Evolutionary conservation across 2,797 vertebrate species (phyloP).

Genomic region (Furcifer pardalis): DNA sequence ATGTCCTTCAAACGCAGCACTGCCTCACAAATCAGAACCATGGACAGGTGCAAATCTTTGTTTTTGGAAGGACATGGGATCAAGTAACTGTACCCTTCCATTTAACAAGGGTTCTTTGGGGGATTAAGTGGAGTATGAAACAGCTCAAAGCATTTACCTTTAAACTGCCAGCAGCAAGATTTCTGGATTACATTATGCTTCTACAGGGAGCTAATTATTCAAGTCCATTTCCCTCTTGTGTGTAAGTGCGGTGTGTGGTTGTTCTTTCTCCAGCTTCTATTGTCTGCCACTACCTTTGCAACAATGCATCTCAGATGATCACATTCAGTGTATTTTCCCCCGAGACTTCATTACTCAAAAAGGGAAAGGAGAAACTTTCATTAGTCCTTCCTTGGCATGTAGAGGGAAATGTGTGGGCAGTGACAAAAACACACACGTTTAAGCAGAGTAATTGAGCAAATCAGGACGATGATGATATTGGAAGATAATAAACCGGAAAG

Average conservation of each 20-base stretch:
- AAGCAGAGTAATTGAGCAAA: slow-evolving; percentile 44
- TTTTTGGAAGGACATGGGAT: neutral
- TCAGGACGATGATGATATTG: slow-evolving; percentile 32
- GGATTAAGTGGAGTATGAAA: slow-evolving; percentile 44
- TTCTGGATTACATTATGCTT: slow-evolving; percentile 16
- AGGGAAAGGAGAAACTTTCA: slow-evolving; percentile 45
- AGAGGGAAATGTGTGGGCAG: slow-evolving; percentile 30
- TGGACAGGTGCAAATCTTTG: slow-evolving; percentile 44
- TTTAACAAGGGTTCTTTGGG: slow-evolving; percentile 31
- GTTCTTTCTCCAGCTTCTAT: neutral
- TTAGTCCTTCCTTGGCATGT: slow-evolving; percentile 12
- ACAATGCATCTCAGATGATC: slow-evolving; percentile 31
- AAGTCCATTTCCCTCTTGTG: slow-evolving; percentile 10
- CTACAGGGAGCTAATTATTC: slow-evolving; percentile 61
- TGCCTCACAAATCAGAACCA: slow-evolving; percentile 19
- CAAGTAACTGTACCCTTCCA: slow-evolving; percentile 48
- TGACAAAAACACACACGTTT: slow-evolving; percentile 46
- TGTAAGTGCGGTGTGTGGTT: neutral
- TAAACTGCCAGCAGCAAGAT: slow-evolving; percentile 44
- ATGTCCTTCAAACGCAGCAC: slow-evolving; percentile 10
- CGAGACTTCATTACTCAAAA: slow-evolving; percentile 55
- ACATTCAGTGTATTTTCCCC: slow-evolving; percentile 33
- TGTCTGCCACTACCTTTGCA: slow-evolving; percentile 24
- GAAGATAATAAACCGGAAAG: slow-evolving; percentile 48
- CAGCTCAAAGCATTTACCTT: slow-evolving; percentile 51